Conservation (phyloP, 2,888 invertebrate genomes). For the Hirtodrosophila trivittata region DNA sequence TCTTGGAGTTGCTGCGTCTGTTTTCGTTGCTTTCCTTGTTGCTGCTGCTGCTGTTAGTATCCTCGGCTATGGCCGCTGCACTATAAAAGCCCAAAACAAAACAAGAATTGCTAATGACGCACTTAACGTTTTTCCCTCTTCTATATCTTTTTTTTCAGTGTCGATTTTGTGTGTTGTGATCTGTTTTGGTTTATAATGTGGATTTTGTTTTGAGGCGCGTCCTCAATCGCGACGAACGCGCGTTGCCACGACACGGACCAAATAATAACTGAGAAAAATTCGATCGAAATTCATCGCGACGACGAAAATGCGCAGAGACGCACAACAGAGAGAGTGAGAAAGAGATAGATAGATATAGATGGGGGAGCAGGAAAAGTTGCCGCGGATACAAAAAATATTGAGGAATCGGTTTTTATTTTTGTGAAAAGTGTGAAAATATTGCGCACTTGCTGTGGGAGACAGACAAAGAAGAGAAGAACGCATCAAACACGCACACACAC, state of each 20-base stretch:
- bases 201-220: constrained; percentile 51
- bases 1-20: constrained; percentile 66
- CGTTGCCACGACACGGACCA: constrained; percentile 78
- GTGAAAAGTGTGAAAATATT: constrained; percentile 80
- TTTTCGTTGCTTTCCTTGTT: constrained; percentile 47
- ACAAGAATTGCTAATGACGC: constrained; percentile 51
- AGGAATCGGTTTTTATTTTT: constrained; percentile 76
- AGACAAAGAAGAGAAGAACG: constrained; percentile 32
- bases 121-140: constrained; percentile 31
- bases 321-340: constrained; percentile 5
- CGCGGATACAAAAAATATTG: constrained; percentile 69
- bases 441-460: constrained; percentile 64
- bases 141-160: constrained; percentile 16
- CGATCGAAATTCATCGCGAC: constrained; percentile 56
- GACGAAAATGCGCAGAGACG: constrained; percentile 32
- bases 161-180: constrained; percentile 11
- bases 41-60: constrained; percentile 38
- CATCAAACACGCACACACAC: constrained; percentile 2
- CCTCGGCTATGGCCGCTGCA: constrained; percentile 60
- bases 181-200: neutral
- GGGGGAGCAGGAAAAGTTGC: constrained; percentile 44
- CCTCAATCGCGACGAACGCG: constrained; percentile 71
- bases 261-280: constrained; percentile 75
- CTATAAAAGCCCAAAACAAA: constrained; percentile 72
- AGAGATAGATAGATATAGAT: neutral